Percentiles rank a stretch among this genome's conserved stretches.
Evolutionary conservation across 2,797 vertebrate species (phyloP).

Genomic region (Toxotes lorentzi): DNA sequence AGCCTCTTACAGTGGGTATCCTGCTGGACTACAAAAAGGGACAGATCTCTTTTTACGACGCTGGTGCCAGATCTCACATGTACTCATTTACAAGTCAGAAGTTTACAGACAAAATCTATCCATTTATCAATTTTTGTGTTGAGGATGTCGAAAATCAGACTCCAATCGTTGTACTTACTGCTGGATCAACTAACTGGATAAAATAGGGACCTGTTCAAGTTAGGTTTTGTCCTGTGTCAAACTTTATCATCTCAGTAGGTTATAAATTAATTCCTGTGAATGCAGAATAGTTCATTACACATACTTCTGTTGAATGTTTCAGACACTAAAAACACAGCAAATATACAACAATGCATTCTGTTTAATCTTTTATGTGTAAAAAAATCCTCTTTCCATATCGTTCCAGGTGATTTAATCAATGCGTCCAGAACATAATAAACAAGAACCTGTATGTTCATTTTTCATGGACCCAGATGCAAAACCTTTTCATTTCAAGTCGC

Average conservation of each 20-base stretch:
- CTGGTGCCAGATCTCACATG: constrained; percentile 40
- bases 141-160: constrained; percentile 8
- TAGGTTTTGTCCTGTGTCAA: background rate
- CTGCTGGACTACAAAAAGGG: constrained; percentile 67
- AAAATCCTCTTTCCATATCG: constrained; percentile 1
- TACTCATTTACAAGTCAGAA: constrained; percentile 54
- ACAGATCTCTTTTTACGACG: constrained; percentile 66
- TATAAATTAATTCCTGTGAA: background rate
- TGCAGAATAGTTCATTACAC: background rate
- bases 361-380: constrained; percentile 23
- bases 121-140: constrained; percentile 67
- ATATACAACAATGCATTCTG: constrained; percentile 3
- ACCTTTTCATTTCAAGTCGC: constrained; percentile 22
- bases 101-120: constrained; percentile 62
- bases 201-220: constrained; percentile 9
- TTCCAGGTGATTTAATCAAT: constrained; percentile 1
- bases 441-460: background rate
- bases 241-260: background rate
- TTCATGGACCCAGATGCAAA: background rate
- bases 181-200: constrained; percentile 62
- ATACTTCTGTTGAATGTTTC: background rate
- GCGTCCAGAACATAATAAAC: background rate
- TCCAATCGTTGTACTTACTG: constrained; percentile 39
- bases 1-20: constrained; percentile 58
- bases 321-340: constrained; percentile 34